A percentile compares a stretch with the other conserved stretches of the same genome.
These are phyloP conservation scores for Melanotaenia maccullochi DNA, from an alignment of 2,797 vertebrate genomes.

Conservation along the genomic window DNA sequence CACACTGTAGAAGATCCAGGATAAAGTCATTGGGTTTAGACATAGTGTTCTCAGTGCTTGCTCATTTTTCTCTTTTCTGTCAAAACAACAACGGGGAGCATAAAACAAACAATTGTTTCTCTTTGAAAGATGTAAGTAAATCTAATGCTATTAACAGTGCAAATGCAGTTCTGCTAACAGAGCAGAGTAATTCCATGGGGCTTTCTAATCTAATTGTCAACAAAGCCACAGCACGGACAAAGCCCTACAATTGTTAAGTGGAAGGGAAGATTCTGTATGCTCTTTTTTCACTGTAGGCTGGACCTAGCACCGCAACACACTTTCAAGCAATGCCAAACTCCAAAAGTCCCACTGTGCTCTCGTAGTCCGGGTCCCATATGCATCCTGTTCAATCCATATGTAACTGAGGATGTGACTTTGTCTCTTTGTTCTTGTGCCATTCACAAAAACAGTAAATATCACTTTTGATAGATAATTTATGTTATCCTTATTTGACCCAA, in stretches of 20 bases:
- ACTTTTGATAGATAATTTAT: slow-evolving; percentile 49
- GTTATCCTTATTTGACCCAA: slow-evolving; percentile 50
- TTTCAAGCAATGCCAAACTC: slow-evolving; percentile 74
- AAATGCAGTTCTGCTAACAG: slow-evolving; percentile 32
- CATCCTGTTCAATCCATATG: slow-evolving; percentile 81
- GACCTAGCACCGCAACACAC: slow-evolving; percentile 45
- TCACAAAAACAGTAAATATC: slow-evolving; percentile 49
- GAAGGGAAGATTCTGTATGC: slow-evolving; percentile 23
- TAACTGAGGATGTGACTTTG: slow-evolving; percentile 62
- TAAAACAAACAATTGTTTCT: slow-evolving; percentile 19
- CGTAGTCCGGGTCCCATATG: slow-evolving; percentile 71
- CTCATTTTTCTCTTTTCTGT: slow-evolving; percentile 22
- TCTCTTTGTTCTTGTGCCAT: slow-evolving; percentile 81
- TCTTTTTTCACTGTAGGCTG: slow-evolving; percentile 31
- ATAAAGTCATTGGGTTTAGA: slow-evolving; percentile 13
- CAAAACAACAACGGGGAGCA: slow-evolving; percentile 16
- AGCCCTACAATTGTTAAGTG: slow-evolving; percentile 40
- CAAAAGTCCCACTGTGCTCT: slow-evolving; percentile 62
- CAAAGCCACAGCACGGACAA: slow-evolving; percentile 32
- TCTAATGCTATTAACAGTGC: slow-evolving; percentile 33
- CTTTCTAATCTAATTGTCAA: slow-evolving; percentile 38
- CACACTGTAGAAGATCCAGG: slow-evolving; percentile 1
- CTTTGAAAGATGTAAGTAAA: slow-evolving; percentile 21
- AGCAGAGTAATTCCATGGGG: slow-evolving; percentile 29
- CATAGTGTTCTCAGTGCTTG: slow-evolving; percentile 2